Conservation (phyloP, 1,140 invertebrate genomes). For the Sipha flava region DNA sequence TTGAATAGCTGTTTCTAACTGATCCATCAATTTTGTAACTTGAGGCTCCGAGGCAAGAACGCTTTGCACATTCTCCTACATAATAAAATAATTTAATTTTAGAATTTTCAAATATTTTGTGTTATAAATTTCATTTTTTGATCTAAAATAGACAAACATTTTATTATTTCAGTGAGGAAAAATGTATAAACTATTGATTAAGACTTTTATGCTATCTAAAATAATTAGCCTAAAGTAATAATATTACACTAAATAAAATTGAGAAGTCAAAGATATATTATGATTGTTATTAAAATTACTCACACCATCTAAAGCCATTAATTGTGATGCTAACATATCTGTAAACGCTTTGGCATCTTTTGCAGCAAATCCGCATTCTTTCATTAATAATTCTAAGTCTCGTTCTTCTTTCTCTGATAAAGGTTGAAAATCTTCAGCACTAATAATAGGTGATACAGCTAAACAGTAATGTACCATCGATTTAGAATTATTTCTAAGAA, state of each 20-base stretch:
- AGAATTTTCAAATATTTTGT: not conserved
- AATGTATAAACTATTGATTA: too few species aligned
- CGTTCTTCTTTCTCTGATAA: constrained; percentile 73
- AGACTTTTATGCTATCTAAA: too few species aligned
- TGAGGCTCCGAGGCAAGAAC: constrained; percentile 74
- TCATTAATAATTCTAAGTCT: constrained; percentile 64
- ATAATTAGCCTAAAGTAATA: not conserved
- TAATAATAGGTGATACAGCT: constrained; percentile 33
- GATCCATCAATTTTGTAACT: constrained; percentile 74
- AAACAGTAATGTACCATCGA: not conserved
- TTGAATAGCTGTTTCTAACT: constrained; percentile 68
- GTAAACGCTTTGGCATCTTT: constrained; percentile 80
- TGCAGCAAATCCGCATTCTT: constrained; percentile 67
- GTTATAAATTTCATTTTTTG: not conserved
- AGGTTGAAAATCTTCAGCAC: constrained; percentile 67
- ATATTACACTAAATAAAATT: not conserved
- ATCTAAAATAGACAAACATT: too few species aligned
- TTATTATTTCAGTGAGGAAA: too few species aligned
- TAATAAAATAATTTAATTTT: constrained; percentile 32
- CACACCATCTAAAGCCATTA: constrained; percentile 74
- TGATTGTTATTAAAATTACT: constrained; percentile 35
- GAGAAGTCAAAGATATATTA: not conserved
- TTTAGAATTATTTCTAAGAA: too few species aligned
- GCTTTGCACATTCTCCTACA: constrained; percentile 72
- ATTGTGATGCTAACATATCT: constrained; percentile 68